These are phyloP conservation scores for Gasteruption jaculator DNA, from an alignment of 2,888 invertebrate species.

Conservation along the genomic window DNA sequence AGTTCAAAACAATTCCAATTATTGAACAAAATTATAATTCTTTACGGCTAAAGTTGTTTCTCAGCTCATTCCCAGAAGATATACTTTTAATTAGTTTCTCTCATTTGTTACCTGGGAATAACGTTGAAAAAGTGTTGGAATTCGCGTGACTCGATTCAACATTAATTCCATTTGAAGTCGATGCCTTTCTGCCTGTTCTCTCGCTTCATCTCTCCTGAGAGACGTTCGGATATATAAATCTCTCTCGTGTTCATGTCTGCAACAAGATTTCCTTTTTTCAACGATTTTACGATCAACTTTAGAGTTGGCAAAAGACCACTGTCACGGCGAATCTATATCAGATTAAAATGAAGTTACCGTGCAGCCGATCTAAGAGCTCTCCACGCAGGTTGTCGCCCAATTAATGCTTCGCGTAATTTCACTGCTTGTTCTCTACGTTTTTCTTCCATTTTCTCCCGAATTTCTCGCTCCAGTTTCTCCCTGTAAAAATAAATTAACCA, in stretches of 20 bases:
- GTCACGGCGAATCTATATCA: too few species aligned
- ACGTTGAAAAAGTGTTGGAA: constrained; percentile 68
- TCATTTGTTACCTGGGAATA: constrained; percentile 63
- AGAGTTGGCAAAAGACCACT: too few species aligned
- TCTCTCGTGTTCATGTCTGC: constrained; percentile 56
- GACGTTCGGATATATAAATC: constrained; percentile 66
- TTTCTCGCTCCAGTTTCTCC: constrained; percentile 62
- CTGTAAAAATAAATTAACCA: too few species aligned
- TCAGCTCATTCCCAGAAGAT: too few species aligned
- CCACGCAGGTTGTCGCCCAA: constrained; percentile 68
- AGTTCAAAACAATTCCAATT: too few species aligned
- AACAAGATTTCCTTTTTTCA: constrained; percentile 8
- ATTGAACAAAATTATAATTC: too few species aligned
- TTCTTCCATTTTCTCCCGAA: constrained; percentile 59
- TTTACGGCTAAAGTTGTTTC: too few species aligned
- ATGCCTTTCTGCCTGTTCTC: constrained; percentile 64
- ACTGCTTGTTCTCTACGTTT: constrained; percentile 59
- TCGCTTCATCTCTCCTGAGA: constrained; percentile 65
- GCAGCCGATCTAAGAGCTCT: constrained; percentile 56
- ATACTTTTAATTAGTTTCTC: too few species aligned
- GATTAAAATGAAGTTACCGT: too few species aligned
- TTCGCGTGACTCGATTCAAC: constrained; percentile 66
- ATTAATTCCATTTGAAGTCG: constrained; percentile 69
- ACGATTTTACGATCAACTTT: constrained; percentile 7
- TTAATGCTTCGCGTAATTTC: constrained; percentile 58